A percentile compares a stretch with the other conserved stretches of the same genome.
Evolutionary conservation across 2,888 invertebrate species (phyloP).

Genomic region (Epirrhoe alternata): DNA sequence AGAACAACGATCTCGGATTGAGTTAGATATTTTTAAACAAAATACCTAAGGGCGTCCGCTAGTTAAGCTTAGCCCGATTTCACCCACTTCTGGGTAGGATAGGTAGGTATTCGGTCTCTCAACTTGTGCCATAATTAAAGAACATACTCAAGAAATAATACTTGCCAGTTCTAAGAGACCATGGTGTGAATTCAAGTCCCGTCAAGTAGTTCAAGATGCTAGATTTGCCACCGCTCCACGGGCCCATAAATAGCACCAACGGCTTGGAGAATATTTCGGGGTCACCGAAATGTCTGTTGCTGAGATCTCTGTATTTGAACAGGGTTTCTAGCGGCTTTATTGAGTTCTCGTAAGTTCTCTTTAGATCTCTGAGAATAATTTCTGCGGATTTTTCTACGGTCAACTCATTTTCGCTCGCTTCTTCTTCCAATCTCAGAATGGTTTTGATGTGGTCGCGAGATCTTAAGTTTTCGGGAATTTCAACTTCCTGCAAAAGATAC

Average conservation of each 20-base stretch:
- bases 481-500: slow-evolving; percentile 86
- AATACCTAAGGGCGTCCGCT: too few species aligned
- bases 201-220: slow-evolving; percentile 96
- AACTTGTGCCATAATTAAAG: neutral
- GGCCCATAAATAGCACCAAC: slow-evolving; percentile 96
- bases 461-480: slow-evolving; percentile 91
- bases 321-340: slow-evolving; percentile 95
- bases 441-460: slow-evolving; percentile 92
- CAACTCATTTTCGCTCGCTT: slow-evolving; percentile 88
- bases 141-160: neutral
- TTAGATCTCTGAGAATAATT: slow-evolving; percentile 92
- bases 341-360: slow-evolving; percentile 93
- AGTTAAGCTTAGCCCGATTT: too few species aligned
- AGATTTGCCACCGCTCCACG: slow-evolving; percentile 98
- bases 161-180: slow-evolving; percentile 94
- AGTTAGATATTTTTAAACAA: too few species aligned
- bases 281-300: slow-evolving; percentile 96
- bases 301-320: slow-evolving; percentile 96
- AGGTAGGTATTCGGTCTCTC: too few species aligned
- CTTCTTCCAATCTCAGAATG: slow-evolving; percentile 91
- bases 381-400: slow-evolving; percentile 90
- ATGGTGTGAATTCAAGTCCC: slow-evolving; percentile 93
- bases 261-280: slow-evolving; percentile 98
- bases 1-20: too few species aligned
- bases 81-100: too few species aligned